Conservation (phyloP, 2,797 vertebrate genomes). For the Sebastes diploproa region DNA sequence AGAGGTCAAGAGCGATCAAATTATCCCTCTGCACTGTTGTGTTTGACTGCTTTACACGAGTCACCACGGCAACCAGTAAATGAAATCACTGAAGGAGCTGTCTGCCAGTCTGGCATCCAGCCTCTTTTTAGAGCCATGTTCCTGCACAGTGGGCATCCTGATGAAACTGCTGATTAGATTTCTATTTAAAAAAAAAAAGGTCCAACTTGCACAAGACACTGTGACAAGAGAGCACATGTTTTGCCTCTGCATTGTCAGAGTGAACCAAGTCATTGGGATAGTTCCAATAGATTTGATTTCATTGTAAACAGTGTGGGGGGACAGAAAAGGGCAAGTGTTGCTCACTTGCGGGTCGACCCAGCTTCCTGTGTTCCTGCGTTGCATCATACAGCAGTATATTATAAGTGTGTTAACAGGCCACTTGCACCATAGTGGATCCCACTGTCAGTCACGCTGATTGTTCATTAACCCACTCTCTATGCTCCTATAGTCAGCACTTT, state of each 20-base stretch:
- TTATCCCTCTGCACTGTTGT: slow-evolving; percentile 70
- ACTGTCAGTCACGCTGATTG: slow-evolving; percentile 53
- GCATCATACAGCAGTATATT: background rate
- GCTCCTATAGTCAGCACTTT: slow-evolving; percentile 67
- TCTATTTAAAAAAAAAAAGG: slow-evolving; percentile 34
- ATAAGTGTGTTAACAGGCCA: slow-evolving; percentile 11
- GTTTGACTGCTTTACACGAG: slow-evolving; percentile 70
- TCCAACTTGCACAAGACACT: slow-evolving; percentile 13
- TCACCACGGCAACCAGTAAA: slow-evolving; percentile 82
- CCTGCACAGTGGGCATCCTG: slow-evolving; percentile 51
- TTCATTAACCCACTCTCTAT: slow-evolving; percentile 55
- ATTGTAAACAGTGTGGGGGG: background rate
- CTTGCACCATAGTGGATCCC: slow-evolving; percentile 28
- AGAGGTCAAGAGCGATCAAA: slow-evolving; percentile 74
- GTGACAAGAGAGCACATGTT: slow-evolving; percentile 13
- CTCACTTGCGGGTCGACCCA: background rate
- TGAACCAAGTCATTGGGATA: background rate
- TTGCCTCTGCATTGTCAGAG: slow-evolving; percentile 1
- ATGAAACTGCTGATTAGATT: slow-evolving; percentile 63
- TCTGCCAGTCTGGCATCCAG: slow-evolving; percentile 61
- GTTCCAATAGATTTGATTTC: background rate
- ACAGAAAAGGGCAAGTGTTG: background rate
- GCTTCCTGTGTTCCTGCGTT: background rate
- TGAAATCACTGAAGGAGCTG: slow-evolving; percentile 74
- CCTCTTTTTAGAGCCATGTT: slow-evolving; percentile 45